Base-by-base conservation (phyloP, 2,113 vertebrate genomes). In the Pachyramphus minor region DNA sequence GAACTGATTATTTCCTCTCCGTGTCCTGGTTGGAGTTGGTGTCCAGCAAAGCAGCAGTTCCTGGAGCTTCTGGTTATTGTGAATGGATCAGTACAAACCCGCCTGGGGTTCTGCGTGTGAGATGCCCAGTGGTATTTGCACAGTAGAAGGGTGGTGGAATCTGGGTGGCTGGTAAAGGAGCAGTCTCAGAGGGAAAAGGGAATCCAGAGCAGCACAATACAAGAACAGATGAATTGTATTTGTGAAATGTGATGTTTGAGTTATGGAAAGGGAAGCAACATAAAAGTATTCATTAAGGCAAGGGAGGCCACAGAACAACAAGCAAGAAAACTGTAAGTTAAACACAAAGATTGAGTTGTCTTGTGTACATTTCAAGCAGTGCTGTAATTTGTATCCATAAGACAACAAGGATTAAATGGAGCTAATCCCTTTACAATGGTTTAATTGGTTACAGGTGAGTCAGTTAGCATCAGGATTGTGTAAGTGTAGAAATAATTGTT, bases 401-500 rank as follows among this genome's bases (percentile, higher is more conserved):
- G 76, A 93, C 87, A 88, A 69, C 41, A 90, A 82, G 85, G 86
- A 96, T 94, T 95, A 94, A 77, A 68, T 69, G 28, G 47, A 82
- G 73, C 74, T 95, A 94, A 96, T 93, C 92, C 49, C 73, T 93
- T 97, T 90, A 90, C 73, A 82, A 63, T 90, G 39, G 83, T 84
- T 90, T 93, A 86, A 86, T 90, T 20, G 0, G 60, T 42, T 74
- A 68, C 60, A 90, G 94, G 93, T 96, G 90, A 96, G 47, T 95
- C 92, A 94, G 66, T 93, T 85, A 84, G 71, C 72, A 83, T 67
- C 22, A 5, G 66, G 63, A 93, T 76, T 83, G 53, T 66, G 0
- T 90, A 92, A 95, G 93, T 85, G 56, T 88, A 89, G 95, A 91
- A 95, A 93, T 96, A 93, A 94, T 96, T 96, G 88, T 87, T 88